Evolutionary conservation across 2,797 vertebrate genomes (phyloP), one percentile per base, ranked within the genome.

Genomic region (Sebastiscus tertius): DNA sequence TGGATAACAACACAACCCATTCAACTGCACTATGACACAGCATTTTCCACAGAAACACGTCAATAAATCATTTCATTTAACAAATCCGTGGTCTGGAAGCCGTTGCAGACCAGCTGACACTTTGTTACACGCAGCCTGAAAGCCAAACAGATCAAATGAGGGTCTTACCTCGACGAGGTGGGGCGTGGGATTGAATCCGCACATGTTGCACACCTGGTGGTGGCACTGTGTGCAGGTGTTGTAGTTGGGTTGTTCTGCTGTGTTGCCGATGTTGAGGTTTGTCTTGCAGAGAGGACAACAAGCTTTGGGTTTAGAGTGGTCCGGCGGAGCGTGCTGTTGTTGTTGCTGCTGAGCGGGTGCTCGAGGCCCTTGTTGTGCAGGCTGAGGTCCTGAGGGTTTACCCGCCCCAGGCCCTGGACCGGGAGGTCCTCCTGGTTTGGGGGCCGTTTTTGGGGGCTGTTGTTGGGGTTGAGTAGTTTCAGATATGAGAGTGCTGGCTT

Each of bases 171-270:
- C 97, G 5, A 97, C 94, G 75, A 99, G 93, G 83, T 99, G 98
- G 80, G 99, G 99, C 0, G 97, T 97, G n/a, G 99, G 98, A 94
- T 99, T 99, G 96, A 99, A 99, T 92, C 99, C 98, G 82, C 99
- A 99, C 95, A 98, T 96, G 94, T 98, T 99, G 97, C 99, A 99
- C 95, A 99, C 98, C 94, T 97, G 97, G 69, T 96, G 95, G 82
- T 90, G 96, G 93, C 99, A 99, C 92, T 97, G 96, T 1, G 99
- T 99, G 89, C 99, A 99, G 80, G 95, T 97, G 89, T 99, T 99
- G 89, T 98, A 99, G 95, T 99, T 99, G 87, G 97, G 96, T 55
- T 95, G 95, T 79, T 97, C 97, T 2, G 93, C 52, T 7, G 95
- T 89, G 89, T 95, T 96, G 81, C 97, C 96, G 74, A 98, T 82